Evolutionary conservation across 2,888 invertebrate species (phyloP), one percentile per base, ranked within the genome.

Genomic region (Slavum lentiscoides): DNA sequence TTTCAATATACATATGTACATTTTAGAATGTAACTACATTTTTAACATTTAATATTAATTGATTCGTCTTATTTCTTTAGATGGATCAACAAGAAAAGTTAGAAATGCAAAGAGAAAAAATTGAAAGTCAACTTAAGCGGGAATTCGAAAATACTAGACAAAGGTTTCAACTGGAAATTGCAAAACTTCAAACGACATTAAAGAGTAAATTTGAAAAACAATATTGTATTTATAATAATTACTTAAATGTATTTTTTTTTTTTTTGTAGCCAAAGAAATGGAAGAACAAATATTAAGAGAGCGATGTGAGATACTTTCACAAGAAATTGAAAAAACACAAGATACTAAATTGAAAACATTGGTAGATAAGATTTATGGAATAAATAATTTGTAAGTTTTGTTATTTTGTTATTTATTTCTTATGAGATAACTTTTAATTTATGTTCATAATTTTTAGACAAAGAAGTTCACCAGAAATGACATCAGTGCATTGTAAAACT

Each of bases 101-200:
- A 69, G 85, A 84, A 61, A 82, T 83, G n/a, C 83, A 84, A 64
- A 82, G 85, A 83, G 83, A 84, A 81, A 83, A 84, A 83, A 82
- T 83, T 64, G 85, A 85, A 81, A 83, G 83, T 21, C 83, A 84
- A 53, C 83, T 85, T 62, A 84, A 84, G 69, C 84, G 84, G 58
- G 85, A 85, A 67, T 84, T 85, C 76, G 85, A 85, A 80, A 84
- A 84, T 55, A 84, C 84, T 9, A 83, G 84, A 74, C 83, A 84
- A 53, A 84, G 84, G 72, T 83, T 85, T 68, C 83, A 85, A 43
- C 81, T 84, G 37, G 85, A 85, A 80, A 82, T 85, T n/a, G 84
- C 84, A 49, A 85, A 83, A 82, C 84, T 85, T 17, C 84, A 85
- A 70, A 83, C 84, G 23, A 84, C 84, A 64, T 80, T 85, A n/a